Evolutionary conservation across 2,888 invertebrate genomes (phyloP), one percentile per base, ranked within the genome.

Genomic region (Drosophila bunnanda): DNA sequence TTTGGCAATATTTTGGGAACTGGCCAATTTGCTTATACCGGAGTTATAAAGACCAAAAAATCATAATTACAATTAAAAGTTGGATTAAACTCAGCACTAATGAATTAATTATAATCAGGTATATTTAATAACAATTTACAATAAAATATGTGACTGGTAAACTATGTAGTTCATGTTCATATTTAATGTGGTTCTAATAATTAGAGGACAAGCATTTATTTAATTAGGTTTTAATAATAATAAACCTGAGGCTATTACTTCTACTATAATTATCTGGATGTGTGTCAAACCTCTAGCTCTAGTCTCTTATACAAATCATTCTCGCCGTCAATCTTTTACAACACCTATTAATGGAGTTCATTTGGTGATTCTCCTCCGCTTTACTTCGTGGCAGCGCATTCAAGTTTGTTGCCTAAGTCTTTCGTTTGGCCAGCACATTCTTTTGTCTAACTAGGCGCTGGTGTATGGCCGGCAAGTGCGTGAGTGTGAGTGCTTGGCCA

Each of bases 391-490:
- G 44, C 17, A 52, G 52, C 67, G 62, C 67, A 79, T 64, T 74
- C 61, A 69, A 75, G 83, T 84, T 84, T 77, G 85, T 81, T 84
- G 85, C 85, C 67, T 84, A 79, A 84, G 85, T 84, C 78, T 43
- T 85, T 85, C 74, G 85, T 80, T 80, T 68, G 58, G 41, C 56
- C 57, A 39, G 46, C 52, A 28, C 52, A 68, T 54, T 71, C 59
- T 65, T 61, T 67, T 64, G 64, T 64, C 64, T 20, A 64, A 43
- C 64, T 43, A 41, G 28, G 7, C 54, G 9, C 28, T 20, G 28
- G 15, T n/a, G 28, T 34, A 34, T 17, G 25, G 30, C 34, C 13
- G 8, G 43, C 20, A 15, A 50, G 34, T 43, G 41, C 54, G 38
- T 15, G 46, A 41, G 59, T 59, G 53, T 34, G 15, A n/a, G 38